Evolutionary conservation across 2,888 invertebrate genomes (phyloP).

Genomic region (Koerneria pararmatus): DNA sequence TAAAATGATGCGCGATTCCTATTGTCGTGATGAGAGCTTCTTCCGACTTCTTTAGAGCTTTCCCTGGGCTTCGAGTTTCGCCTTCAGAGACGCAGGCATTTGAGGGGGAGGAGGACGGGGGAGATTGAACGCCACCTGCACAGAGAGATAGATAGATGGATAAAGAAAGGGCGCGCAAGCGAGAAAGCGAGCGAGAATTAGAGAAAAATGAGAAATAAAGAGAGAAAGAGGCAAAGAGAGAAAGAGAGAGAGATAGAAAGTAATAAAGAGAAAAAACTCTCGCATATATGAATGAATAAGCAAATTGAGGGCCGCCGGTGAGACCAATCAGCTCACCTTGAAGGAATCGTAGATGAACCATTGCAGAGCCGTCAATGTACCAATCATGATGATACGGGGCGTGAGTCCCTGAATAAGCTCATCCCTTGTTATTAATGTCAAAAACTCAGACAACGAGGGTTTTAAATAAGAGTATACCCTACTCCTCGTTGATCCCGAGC

Average conservation of each 20-base stretch:
- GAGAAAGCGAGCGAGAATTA: no score
- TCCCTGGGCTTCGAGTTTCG: conserved; percentile 65
- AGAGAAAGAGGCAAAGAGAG: no score
- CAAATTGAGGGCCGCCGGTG: conserved; percentile 74
- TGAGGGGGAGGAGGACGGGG: conserved; percentile 92
- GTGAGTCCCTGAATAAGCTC: conserved; percentile 76
- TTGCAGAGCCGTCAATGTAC: conserved; percentile 84
- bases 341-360: conserved; percentile 91
- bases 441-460: no score
- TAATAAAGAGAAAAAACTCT: no score
- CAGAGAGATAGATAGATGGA: no score
- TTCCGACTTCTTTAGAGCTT: conserved; percentile 26
- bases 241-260: no score
- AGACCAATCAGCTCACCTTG: conserved; percentile 63
- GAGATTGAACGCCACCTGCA: conserved; percentile 66
- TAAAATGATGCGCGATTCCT: no score
- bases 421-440: no score
- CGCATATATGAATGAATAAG: conserved; percentile 14
- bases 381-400: conserved; percentile 86
- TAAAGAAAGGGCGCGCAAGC: no score
- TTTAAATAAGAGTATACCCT: conserved; percentile 26
- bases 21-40: no score
- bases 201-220: no score
- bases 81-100: conserved; percentile 86
- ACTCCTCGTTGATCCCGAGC: background rate